Conservation (phyloP, 1,140 invertebrate species). For the Arion vulgaris region DNA sequence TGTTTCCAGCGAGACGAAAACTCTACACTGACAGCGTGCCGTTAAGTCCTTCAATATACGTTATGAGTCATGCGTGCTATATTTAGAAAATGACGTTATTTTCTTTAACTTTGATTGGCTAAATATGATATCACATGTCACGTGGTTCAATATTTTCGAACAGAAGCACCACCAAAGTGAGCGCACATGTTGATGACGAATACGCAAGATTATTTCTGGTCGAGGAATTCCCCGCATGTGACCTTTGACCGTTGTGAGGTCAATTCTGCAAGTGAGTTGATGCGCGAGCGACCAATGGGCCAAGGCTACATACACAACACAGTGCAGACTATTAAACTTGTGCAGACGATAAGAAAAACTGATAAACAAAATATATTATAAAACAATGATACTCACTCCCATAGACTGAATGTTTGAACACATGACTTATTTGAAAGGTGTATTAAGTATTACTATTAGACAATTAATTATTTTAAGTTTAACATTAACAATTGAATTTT, state of each 20-base stretch:
- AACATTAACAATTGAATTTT: too few relatives aligned
- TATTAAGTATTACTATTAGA: too few relatives aligned
- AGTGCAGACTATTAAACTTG: too few relatives aligned
- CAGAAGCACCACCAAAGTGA: not conserved
- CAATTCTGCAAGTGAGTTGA: too few relatives aligned
- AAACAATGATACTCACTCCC: too few relatives aligned
- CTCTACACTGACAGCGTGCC: not conserved
- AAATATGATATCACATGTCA: constrained; percentile 70
- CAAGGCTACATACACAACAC: too few relatives aligned
- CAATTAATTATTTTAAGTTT: too few relatives aligned
- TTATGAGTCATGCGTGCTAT: constrained; percentile 69
- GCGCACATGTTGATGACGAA: constrained; percentile 10
- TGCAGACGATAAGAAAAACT: too few relatives aligned
- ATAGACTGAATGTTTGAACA: too few relatives aligned
- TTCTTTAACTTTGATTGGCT: constrained; percentile 70
- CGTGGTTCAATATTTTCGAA: constrained; percentile 39
- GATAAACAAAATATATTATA: too few relatives aligned
- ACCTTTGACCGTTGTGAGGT: not conserved
- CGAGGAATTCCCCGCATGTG: constrained; percentile 8
- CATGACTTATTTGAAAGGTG: too few relatives aligned
- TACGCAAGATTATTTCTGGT: constrained; percentile 26
- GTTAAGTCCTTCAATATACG: constrained; percentile 33
- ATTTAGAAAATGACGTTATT: constrained; percentile 74
- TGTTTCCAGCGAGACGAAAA: constrained; percentile 15
- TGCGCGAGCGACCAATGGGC: too few relatives aligned